phyloP scores from a whole-genome alignment of 2,888 invertebrate species.

The Toxonevra muliebris region DNA sequence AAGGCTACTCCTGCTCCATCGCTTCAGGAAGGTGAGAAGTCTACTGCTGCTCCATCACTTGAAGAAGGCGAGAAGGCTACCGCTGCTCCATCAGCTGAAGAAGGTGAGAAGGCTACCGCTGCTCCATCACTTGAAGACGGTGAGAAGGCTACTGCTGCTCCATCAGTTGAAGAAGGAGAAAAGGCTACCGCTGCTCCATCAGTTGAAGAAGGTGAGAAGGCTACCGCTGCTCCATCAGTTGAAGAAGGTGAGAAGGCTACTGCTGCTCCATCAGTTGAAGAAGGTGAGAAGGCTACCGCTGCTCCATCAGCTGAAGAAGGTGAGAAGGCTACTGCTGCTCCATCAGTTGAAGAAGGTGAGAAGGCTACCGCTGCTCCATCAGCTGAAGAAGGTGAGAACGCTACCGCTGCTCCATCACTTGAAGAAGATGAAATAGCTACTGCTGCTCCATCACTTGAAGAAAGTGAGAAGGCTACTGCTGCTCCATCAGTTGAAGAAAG shows the following conservation, averaged over 20 bases:
- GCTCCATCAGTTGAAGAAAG: constrained; percentile 32
- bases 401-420: constrained; percentile 22
- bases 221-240: constrained; percentile 14
- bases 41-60: neutral
- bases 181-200: constrained; percentile 21
- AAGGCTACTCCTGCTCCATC: constrained; percentile 5
- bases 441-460: neutral
- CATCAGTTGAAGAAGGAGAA: constrained; percentile 25
- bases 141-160: constrained; percentile 27
- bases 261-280: constrained; percentile 18
- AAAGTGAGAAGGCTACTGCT: constrained; percentile 33
- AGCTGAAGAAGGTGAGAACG: constrained; percentile 29
- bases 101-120: constrained; percentile 28
- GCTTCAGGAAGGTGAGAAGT: constrained; percentile 23
- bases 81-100: constrained; percentile 22
- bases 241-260: constrained; percentile 21
- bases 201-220: constrained; percentile 21
- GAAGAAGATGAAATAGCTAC: constrained; percentile 30
- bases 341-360: neutral
- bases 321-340: constrained; percentile 27
- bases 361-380: constrained; percentile 20
- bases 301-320: constrained; percentile 12
- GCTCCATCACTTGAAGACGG: constrained; percentile 16
- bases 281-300: constrained; percentile 25
- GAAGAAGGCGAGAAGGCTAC: constrained; percentile 14